Percentiles rank a stretch among this genome's conserved stretches.
Evolutionary conservation across 2,888 invertebrate genomes (phyloP).

Genomic region (Steinernema carpocapsae): DNA sequence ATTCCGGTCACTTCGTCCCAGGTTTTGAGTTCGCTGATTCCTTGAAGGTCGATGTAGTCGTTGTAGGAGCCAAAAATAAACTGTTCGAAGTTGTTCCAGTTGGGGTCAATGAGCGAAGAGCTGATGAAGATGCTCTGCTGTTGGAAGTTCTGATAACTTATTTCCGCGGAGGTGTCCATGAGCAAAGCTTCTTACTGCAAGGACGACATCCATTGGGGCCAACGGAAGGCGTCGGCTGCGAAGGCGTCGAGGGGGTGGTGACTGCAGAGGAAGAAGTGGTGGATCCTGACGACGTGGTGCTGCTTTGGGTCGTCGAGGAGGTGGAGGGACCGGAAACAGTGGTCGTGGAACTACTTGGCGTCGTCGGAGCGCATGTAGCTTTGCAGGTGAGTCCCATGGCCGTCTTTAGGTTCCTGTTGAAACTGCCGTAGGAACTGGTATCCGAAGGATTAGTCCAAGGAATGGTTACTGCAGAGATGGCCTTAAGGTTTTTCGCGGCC

Average conservation of each 20-base stretch:
- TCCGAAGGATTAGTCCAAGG: neutral
- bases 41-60: neutral
- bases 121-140: slow-evolving; percentile 26
- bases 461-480: neutral
- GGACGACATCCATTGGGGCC: slow-evolving; percentile 1
- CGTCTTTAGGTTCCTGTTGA: neutral
- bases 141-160: slow-evolving; percentile 16
- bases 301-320: neutral
- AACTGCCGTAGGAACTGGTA: neutral
- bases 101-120: slow-evolving; percentile 10
- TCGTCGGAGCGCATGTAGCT: neutral
- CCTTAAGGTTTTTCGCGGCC: neutral
- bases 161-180: slow-evolving; percentile 35
- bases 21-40: neutral
- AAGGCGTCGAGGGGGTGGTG: neutral
- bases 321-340: neutral
- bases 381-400: neutral
- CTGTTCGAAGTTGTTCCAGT: slow-evolving; percentile 38
- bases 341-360: neutral
- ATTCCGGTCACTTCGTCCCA: neutral
- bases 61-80: slow-evolving; percentile 37
- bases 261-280: no score
- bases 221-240: neutral
- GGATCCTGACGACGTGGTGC: no score
- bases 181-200: slow-evolving; percentile 32